These are phyloP conservation scores for Neofelis nebulosa DNA, from an alignment of 2,113 vertebrate genomes.

Conservation along the genomic window DNA sequence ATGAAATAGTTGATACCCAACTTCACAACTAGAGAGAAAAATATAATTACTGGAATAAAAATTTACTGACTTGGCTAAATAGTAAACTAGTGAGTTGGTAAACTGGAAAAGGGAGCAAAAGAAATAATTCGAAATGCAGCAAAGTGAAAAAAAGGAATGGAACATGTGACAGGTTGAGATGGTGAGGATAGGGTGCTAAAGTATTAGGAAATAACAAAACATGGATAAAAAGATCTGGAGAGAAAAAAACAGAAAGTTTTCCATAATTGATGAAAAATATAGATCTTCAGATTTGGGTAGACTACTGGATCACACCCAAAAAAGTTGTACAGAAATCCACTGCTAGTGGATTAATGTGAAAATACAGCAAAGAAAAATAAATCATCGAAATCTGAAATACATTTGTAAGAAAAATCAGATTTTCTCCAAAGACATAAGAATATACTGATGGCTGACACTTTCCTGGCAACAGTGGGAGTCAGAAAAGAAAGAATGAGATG, in stretches of 20 bases:
- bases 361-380: background rate
- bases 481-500: background rate
- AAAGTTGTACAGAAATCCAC: background rate
- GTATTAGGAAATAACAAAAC: background rate
- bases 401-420: background rate
- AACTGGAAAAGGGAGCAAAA: background rate
- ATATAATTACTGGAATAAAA: conserved; percentile 35
- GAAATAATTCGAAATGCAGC: conserved; percentile 11
- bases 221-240: background rate
- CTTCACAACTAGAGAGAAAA: background rate
- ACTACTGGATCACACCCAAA: background rate
- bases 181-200: background rate
- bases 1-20: background rate
- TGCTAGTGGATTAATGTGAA: background rate
- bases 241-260: background rate
- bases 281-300: background rate
- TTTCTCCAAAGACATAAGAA: background rate
- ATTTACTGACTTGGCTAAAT: background rate
- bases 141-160: background rate
- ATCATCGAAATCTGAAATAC: background rate
- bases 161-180: background rate
- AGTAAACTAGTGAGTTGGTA: background rate
- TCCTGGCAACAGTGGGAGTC: background rate
- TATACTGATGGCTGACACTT: background rate
- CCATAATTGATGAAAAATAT: background rate